A percentile compares a stretch with the other conserved stretches of the same genome.
Evolutionary conservation across 2,797 vertebrate species (phyloP).

Genomic region (Enteromius unitaeniatus): DNA sequence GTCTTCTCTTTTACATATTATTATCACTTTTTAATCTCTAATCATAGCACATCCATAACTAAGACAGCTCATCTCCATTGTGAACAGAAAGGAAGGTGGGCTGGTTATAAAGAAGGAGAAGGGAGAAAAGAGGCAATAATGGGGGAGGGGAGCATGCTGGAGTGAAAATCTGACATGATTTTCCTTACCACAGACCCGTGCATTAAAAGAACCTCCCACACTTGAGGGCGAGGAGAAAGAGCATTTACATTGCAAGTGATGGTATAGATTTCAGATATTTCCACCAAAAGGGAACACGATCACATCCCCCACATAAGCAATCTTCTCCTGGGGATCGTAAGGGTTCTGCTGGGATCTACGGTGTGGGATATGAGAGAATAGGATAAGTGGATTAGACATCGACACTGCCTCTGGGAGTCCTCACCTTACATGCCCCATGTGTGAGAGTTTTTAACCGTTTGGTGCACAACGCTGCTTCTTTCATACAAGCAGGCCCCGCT

Average conservation of each 20-base stretch:
- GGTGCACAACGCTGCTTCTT: background rate
- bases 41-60: background rate
- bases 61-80: background rate
- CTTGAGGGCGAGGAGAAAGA: constrained; percentile 13
- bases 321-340: constrained; percentile 21
- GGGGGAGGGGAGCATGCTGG: background rate
- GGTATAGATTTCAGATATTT: constrained; percentile 30
- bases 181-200: background rate
- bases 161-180: background rate
- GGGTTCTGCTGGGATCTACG: constrained; percentile 38
- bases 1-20: background rate
- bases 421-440: constrained; percentile 30
- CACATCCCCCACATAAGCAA: constrained; percentile 10
- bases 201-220: constrained; percentile 2
- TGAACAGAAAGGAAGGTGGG: constrained; percentile 9
- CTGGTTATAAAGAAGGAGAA: constrained; percentile 18
- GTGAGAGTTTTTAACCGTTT: constrained; percentile 19
- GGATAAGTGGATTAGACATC: constrained; percentile 46
- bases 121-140: background rate
- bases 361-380: constrained; percentile 17
- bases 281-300: constrained; percentile 19
- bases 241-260: constrained; percentile 12
- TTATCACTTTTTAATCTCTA: background rate
- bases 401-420: constrained; percentile 18
- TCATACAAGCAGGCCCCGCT: constrained; percentile 6